Base-by-base conservation (phyloP, 2,113 vertebrate genomes). In the Tachycineta bicolor region DNA sequence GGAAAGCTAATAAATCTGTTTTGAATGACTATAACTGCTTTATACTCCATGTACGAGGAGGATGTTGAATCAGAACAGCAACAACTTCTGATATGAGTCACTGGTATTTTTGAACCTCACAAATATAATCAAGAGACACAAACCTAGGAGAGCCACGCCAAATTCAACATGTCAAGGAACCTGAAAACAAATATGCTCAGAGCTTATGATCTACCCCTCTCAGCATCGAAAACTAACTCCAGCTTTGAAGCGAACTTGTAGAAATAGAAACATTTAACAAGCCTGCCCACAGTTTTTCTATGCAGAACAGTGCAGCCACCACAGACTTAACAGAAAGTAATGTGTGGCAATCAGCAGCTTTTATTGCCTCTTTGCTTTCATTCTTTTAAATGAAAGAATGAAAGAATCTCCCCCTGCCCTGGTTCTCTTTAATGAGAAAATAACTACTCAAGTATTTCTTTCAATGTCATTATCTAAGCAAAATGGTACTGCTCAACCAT, bases 201-300 rank as follows among this genome's bases (percentile, higher is more conserved):
- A 85, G 74, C 5, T 92, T 68, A 62, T 49, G 33, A 70, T 39
- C n/a, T 55, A 37, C 12, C 37, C 67, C 44, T 34, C 41, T 75
- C 55, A 63, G n/a, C 67, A 94, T 76, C 83, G 95, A 90, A 96
- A 96, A 81, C n/a, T 44, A 93, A 82, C 71, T 70, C 8, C 47
- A 62, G 58, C 78, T 94, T 90, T 90, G 83, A 96, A 94, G 83
- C 19, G 17, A 67, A 74, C 55, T 93, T 56, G 6, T 33, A 23
- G 69, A 67, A 85, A 78, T 8, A 58, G 26, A 75, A 91, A 78
- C 39, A 92, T 46, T 62, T 83, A 84, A 87, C 22, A 65, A 90
- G 33, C 24, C 7, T 76, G 74, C 39, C 74, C 52, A 87, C 11
- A 25, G 39, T 87, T 64, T 18, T 79, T 92, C 4, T 34, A 53